Evolutionary conservation across 2,888 invertebrate species (phyloP), one percentile per base, ranked within the genome.

Genomic region (Linyphia triangularis): DNA sequence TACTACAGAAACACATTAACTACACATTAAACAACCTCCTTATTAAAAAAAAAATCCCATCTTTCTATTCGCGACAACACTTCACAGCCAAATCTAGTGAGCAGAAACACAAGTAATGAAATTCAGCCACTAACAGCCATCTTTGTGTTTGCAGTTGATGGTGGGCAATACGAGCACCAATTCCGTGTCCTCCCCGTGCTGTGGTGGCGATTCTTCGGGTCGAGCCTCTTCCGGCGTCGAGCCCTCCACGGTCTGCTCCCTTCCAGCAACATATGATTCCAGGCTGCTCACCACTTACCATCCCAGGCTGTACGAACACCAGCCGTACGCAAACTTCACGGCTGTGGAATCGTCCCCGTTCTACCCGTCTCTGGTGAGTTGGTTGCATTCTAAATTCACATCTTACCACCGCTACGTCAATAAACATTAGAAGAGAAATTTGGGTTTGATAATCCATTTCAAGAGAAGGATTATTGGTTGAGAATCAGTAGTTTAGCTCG

Each of bases 251-350:
- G 85, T 51, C 70, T 89, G 89, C 40, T 84, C 89, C 3, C 51
- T 89, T 10, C 89, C 89, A n/a, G 85, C 89, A 24, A 84, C 89
- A 24, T 89, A 89, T 72, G 89, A 89, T 28, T 89, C 89, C n/a
- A 51, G 89, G 26, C 65, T 89, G 22, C 81, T 89, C 59, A 75
- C 89, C 19, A 82, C 89, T 30, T 89, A 89, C 69, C 86, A 88
- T 40, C 85, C 89, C 2, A 30, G 85, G 67, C 82, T 89, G 61
- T 88, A 85, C 57, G 89, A 85, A n/a, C 73, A 81, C 61, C 82
- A 85, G 63, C 63, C 78, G 19, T 82, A 85, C 65, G 82, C 89
- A 4, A 89, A 89, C 73, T 89, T 89, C 81, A 81, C 84, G 9
- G 89, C 79, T 19, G 89, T 88, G 37, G 88, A 88, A 6, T 82